These are phyloP conservation scores for Aphidoletes aphidimyza DNA, from an alignment of 2,888 invertebrate genomes.

Conservation along the genomic window DNA sequence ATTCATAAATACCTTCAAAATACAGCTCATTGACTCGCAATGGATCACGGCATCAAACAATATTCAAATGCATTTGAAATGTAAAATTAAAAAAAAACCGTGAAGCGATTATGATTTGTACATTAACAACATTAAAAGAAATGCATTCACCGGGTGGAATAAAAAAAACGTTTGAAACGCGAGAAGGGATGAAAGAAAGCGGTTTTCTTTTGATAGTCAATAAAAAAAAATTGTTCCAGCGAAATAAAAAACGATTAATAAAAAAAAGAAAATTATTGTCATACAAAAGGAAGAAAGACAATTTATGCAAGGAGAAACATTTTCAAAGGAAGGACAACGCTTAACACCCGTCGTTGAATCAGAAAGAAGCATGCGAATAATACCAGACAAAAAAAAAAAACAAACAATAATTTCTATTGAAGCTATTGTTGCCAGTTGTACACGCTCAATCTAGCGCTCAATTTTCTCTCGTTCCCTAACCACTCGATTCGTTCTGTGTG, in stretches of 20 bases:
- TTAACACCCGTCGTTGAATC: not conserved
- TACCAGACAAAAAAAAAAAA: no score
- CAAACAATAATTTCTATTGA: constrained; percentile 40
- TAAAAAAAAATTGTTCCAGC: constrained; percentile 14
- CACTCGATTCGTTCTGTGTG: constrained; percentile 20
- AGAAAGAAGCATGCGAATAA: not conserved
- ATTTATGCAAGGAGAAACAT: constrained; percentile 24
- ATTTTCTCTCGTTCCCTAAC: constrained; percentile 14
- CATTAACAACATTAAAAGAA: no score
- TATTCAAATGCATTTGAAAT: constrained; percentile 14
- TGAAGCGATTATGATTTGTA: constrained; percentile 28
- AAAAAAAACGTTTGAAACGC: not conserved
- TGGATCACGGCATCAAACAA: constrained; percentile 4
- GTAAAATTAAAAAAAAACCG: not conserved
- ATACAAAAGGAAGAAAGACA: constrained; percentile 15
- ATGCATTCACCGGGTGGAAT: not conserved
- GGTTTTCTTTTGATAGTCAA: constrained; percentile 49
- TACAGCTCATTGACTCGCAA: not conserved
- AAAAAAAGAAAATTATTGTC: not conserved
- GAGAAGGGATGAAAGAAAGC: constrained; percentile 15
- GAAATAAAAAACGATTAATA: not conserved
- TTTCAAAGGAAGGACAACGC: constrained; percentile 32
- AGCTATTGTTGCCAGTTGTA: constrained; percentile 31
- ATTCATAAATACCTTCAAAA: no score
- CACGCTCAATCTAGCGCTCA: no score